A percentile compares a stretch with the other conserved stretches of the same genome.
Conservation (phyloP, 2,888 invertebrate species). For the Chymomyza amoena region DNA sequence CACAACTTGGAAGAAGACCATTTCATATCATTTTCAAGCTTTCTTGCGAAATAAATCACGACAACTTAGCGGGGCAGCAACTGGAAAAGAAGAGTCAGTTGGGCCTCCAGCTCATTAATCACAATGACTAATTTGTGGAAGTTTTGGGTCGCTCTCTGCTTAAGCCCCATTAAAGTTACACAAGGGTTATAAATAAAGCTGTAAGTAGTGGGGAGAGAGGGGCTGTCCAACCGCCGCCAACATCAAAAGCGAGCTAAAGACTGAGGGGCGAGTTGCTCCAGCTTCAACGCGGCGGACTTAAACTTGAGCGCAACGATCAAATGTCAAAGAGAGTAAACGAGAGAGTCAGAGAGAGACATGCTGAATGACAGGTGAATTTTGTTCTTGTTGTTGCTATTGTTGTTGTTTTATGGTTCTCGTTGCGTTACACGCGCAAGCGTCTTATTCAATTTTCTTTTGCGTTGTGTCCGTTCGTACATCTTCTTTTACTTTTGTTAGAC, state of each 20-base stretch:
- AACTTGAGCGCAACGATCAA: conserved; percentile 23
- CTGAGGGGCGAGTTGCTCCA: conserved; percentile 10
- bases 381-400: too few relatives aligned
- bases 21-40: conserved; percentile 16
- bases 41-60: conserved; percentile 42
- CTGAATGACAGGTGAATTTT: conserved; percentile 52
- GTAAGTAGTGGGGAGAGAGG: background rate
- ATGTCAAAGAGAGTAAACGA: conserved; percentile 19
- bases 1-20: conserved; percentile 34
- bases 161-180: conserved; percentile 51
- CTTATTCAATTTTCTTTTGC: conserved; percentile 12
- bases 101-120: conserved; percentile 52
- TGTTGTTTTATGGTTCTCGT: conserved; percentile 8
- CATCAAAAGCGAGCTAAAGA: background rate
- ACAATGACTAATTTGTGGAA: conserved; percentile 59
- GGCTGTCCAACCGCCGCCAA: background rate
- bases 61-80: conserved; percentile 18
- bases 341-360: conserved; percentile 2
- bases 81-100: background rate
- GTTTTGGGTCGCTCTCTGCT: conserved; percentile 15
- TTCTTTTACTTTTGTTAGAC: background rate
- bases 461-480: background rate
- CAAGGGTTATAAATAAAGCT: conserved; percentile 36
- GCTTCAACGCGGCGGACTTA: background rate
- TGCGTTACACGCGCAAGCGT: conserved; percentile 4